A percentile compares a stretch with the other conserved stretches of the same genome.
Conservation (phyloP, 1,140 invertebrate genomes). For the Acromyrmex charruanus region DNA sequence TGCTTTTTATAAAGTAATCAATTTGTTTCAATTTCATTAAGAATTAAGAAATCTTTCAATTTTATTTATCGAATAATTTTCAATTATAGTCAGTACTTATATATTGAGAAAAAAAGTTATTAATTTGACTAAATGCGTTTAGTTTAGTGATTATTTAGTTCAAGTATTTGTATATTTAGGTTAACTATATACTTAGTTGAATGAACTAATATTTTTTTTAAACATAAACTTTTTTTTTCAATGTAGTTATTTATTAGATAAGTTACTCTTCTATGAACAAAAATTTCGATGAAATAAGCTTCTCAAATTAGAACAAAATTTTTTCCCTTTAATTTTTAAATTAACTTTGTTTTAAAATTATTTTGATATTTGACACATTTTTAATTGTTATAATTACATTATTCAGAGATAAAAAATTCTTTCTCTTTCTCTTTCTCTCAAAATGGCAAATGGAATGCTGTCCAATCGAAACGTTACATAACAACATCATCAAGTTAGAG, state of each 20-base stretch:
- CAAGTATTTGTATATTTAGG: too few relatives aligned
- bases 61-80: slow-evolving; percentile 13
- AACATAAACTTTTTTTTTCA: too few relatives aligned
- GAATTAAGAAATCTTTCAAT: not conserved
- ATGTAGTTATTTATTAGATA: too few relatives aligned
- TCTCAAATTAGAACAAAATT: not conserved
- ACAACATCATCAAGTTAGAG: not conserved
- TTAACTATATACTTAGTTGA: too few relatives aligned
- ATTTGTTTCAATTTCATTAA: not conserved
- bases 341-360: not conserved
- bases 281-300: not conserved
- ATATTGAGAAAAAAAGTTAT: too few relatives aligned
- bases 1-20: not conserved
- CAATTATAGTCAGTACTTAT: not conserved
- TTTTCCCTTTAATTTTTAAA: not conserved
- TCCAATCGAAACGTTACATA: not conserved
- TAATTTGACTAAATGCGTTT: too few relatives aligned
- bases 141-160: too few relatives aligned
- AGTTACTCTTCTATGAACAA: not conserved
- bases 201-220: too few relatives aligned
- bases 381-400: slow-evolving; percentile 18
- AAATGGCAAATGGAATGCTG: not conserved
- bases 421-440: too few relatives aligned
- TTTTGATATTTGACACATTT: not conserved
- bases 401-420: not conserved